Evolutionary conservation across 2,113 vertebrate species (phyloP).

Genomic region (Pangasianodon hypophthalmus): DNA sequence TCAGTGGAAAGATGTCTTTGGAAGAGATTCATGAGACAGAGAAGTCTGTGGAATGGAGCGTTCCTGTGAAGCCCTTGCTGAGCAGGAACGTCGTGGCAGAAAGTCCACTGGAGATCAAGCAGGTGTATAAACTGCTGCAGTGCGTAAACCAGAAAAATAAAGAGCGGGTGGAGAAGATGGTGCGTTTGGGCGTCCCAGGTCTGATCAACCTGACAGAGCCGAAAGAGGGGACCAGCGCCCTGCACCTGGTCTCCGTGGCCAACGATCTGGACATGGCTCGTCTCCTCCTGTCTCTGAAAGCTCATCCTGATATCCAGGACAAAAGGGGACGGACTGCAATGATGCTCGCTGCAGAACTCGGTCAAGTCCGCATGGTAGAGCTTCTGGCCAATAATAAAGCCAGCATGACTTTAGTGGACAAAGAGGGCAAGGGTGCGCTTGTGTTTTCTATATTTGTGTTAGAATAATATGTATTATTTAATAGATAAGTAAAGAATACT

Average conservation of each 20-base stretch:
- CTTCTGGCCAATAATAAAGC: constrained; percentile 74
- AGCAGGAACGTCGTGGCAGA: constrained; percentile 59
- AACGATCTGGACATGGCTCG: constrained; percentile 80
- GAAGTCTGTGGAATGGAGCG: too few relatives aligned
- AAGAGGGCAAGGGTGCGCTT: constrained; percentile 78
- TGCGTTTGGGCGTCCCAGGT: constrained; percentile 73
- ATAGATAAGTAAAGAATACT: neutral
- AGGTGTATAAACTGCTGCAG: constrained; percentile 89
- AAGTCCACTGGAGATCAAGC: constrained; percentile 77
- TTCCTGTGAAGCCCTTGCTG: neutral
- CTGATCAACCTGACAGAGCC: constrained; percentile 89
- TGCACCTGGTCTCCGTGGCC: constrained; percentile 78
- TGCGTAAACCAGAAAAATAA: constrained; percentile 75
- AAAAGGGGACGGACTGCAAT: constrained; percentile 75
- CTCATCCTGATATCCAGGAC: constrained; percentile 81
- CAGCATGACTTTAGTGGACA: constrained; percentile 76
- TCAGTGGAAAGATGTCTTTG: neutral
- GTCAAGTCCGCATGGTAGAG: constrained; percentile 73
- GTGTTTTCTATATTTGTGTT: neutral
- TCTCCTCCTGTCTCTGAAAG: constrained; percentile 81
- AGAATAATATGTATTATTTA: neutral
- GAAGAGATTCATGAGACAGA: neutral
- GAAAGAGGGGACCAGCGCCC: constrained; percentile 71
- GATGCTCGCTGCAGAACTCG: constrained; percentile 80
- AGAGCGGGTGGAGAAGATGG: constrained; percentile 80